Percentiles rank a stretch among this genome's conserved stretches.
Conservation (phyloP, 2,797 vertebrate species). For the Orientallactaga sibirica region DNA sequence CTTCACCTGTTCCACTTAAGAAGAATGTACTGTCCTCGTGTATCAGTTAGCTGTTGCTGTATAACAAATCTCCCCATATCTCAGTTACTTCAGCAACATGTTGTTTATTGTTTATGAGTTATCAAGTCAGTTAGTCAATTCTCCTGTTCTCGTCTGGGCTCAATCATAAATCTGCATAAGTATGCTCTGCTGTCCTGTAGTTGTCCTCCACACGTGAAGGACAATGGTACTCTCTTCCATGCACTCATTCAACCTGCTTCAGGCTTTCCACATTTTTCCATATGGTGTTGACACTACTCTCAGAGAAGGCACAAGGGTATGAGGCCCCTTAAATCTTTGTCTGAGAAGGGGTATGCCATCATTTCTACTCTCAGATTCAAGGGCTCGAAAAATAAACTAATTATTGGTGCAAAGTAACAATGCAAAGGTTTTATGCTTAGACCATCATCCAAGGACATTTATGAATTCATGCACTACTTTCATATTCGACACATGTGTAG, state of each 20-base stretch:
- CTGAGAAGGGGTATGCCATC: neutral
- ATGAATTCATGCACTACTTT: neutral
- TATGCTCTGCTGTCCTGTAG: neutral
- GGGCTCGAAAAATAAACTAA: neutral
- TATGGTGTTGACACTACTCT: neutral
- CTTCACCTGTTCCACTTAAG: slow-evolving; percentile 68
- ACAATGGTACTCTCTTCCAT: neutral
- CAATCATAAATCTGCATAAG: slow-evolving; percentile 16
- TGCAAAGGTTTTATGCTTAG: neutral
- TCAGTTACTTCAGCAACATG: slow-evolving; percentile 30
- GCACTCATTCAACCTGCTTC: neutral
- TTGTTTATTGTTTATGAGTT: neutral
- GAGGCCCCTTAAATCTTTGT: neutral
- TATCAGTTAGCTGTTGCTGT: slow-evolving; percentile 78
- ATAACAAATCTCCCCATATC: slow-evolving; percentile 68
- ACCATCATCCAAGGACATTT: neutral
- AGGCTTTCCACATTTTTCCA: neutral
- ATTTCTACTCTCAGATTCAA: neutral
- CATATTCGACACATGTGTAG: too few species aligned
- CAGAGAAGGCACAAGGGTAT: neutral
- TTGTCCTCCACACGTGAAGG: neutral
- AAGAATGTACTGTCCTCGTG: slow-evolving; percentile 58
- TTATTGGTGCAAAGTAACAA: neutral
- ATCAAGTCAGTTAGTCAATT: neutral
- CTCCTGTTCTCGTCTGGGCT: neutral